Evolutionary conservation across 2,113 vertebrate species (phyloP).

Genomic region (Poicephalus meyeri): DNA sequence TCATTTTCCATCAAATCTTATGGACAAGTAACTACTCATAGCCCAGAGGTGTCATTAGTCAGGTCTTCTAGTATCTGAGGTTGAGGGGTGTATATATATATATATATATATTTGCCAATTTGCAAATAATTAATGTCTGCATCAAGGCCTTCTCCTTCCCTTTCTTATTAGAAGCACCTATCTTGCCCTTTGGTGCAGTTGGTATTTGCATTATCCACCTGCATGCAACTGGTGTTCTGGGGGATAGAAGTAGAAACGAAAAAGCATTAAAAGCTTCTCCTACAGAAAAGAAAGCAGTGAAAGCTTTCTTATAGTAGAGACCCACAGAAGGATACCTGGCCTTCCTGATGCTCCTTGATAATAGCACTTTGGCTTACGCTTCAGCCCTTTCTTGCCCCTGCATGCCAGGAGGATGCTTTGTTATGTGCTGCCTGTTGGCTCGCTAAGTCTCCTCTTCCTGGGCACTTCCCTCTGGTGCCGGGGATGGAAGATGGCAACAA

Average conservation of each 20-base stretch:
- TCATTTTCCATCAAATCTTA: not conserved
- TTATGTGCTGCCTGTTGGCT: not conserved
- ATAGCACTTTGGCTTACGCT: accelerated
- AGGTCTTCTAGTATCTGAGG: not conserved
- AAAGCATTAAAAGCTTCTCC: not conserved
- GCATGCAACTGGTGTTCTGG: not conserved
- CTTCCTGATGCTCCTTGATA: not conserved
- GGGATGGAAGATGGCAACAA: not conserved
- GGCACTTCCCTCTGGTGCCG: not conserved
- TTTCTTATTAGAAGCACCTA: not conserved
- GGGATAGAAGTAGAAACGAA: not conserved
- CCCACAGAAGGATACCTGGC: not conserved
- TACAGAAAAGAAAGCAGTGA: accelerated
- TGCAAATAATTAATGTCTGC: constrained; percentile 24
- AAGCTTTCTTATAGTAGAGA: not conserved
- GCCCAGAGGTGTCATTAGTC: not conserved
- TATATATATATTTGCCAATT: not conserved
- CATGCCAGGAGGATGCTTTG: not conserved
- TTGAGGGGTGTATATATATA: not conserved
- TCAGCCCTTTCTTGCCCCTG: not conserved
- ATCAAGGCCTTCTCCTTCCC: not conserved
- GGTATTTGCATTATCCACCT: not conserved
- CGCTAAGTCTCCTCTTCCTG: not conserved
- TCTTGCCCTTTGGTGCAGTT: not conserved
- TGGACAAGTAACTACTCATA: not conserved